These are phyloP conservation scores for Notechis scutatus DNA, from an alignment of 2,113 vertebrate genomes.

Conservation along the genomic window DNA sequence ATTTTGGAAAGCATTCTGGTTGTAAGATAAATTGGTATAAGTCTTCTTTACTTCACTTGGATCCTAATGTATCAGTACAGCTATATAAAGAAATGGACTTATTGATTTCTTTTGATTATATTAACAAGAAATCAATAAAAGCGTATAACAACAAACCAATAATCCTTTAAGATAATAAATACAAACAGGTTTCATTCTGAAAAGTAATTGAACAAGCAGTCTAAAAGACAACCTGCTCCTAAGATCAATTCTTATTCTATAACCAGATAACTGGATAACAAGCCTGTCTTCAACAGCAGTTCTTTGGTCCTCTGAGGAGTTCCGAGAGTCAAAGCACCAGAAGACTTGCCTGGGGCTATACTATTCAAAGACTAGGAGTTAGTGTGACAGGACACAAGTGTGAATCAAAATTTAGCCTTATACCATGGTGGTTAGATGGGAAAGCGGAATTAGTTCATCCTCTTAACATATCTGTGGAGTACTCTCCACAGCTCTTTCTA, in stretches of 20 bases:
- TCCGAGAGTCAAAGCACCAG: not conserved
- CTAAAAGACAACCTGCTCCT: not conserved
- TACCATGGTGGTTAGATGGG: not conserved
- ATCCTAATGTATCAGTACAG: not conserved
- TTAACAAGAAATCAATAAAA: not conserved
- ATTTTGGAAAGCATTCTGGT: not conserved
- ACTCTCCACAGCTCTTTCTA: not conserved
- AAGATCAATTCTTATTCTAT: not conserved
- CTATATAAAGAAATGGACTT: not conserved
- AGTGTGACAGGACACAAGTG: not conserved
- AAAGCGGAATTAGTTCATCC: not conserved
- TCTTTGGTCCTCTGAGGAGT: not conserved
- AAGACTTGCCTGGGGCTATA: not conserved
- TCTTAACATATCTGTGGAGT: not conserved
- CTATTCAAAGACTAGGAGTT: not conserved
- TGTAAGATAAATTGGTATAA: not conserved
- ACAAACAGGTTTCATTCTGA: not conserved
- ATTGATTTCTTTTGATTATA: not conserved
- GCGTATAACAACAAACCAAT: not conserved
- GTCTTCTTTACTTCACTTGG: not conserved
- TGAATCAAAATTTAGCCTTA: not conserved
- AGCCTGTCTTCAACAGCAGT: not conserved
- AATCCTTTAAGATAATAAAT: not conserved
- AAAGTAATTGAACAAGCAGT: not conserved
- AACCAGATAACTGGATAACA: not conserved